phyloP scores from a whole-genome alignment of 2,888 invertebrate species.

The Mallateleia sp. region DNA sequence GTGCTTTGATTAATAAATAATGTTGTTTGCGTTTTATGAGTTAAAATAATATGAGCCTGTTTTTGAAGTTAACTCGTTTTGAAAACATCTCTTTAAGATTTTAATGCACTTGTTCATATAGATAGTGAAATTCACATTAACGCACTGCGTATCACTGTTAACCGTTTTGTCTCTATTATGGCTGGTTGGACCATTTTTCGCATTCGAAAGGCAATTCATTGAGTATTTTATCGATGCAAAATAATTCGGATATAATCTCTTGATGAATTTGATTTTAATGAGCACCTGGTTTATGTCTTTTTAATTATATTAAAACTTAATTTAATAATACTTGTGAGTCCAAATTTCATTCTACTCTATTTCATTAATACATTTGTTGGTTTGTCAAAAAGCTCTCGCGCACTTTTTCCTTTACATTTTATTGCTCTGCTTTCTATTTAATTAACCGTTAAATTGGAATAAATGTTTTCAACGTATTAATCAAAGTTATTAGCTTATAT shows the following conservation, averaged over 20 bases:
- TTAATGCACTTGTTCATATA: conserved; percentile 57
- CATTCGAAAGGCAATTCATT: conserved; percentile 1
- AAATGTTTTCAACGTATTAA: too few relatives aligned
- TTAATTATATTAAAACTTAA: background rate
- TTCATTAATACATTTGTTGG: background rate
- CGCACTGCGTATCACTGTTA: conserved; percentile 35
- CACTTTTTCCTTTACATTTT: too few relatives aligned
- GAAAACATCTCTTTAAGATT: conserved; percentile 48
- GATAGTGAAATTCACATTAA: conserved; percentile 51
- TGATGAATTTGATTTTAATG: conserved; percentile 6
- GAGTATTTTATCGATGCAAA: conserved; percentile 16
- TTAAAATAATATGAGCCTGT: background rate
- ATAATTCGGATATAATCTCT: background rate
- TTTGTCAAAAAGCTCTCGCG: background rate
- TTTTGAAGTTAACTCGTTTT: conserved; percentile 63
- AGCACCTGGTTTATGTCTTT: background rate
- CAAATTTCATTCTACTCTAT: background rate
- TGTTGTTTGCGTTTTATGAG: background rate
- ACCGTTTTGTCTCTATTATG: conserved; percentile 34
- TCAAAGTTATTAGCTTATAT: too few relatives aligned
- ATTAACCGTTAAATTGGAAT: too few relatives aligned
- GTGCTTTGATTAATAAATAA: background rate
- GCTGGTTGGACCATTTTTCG: conserved; percentile 32
- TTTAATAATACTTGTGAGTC: background rate
- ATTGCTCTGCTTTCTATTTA: too few relatives aligned